Conservation (phyloP, 1,140 invertebrate genomes). For the Batillaria attramentaria region DNA sequence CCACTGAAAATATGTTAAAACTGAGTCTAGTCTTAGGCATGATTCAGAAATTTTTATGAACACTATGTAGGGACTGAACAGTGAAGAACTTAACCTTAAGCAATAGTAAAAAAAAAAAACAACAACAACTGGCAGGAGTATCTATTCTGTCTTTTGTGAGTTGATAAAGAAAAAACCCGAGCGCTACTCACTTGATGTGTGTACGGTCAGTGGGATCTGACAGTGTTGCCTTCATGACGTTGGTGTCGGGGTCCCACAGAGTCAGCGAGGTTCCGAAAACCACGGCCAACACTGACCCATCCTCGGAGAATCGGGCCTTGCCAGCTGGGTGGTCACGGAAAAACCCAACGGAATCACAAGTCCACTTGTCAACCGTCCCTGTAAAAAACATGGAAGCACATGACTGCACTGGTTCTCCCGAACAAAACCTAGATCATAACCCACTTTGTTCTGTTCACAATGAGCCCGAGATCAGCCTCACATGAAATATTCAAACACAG, state of each 20-base stretch:
- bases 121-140: neutral
- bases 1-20: too few relatives aligned
- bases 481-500: neutral
- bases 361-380: conserved; percentile 74
- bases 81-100: neutral
- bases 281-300: conserved; percentile 84
- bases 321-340: conserved; percentile 77
- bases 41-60: conserved; percentile 16
- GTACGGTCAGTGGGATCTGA: conserved; percentile 49
- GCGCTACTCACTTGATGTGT: conserved; percentile 55
- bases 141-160: too few relatives aligned
- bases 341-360: conserved; percentile 77
- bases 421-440: too few relatives aligned
- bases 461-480: neutral
- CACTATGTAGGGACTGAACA: neutral
- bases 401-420: too few relatives aligned
- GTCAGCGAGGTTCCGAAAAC: conserved; percentile 81
- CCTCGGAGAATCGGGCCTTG: conserved; percentile 79
- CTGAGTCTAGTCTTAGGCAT: conserved; percentile 26
- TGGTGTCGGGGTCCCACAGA: conserved; percentile 77
- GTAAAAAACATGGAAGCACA: too few relatives aligned
- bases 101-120: neutral
- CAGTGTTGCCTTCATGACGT: conserved; percentile 74
- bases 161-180: conserved; percentile 9
- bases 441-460: too few relatives aligned